Evolutionary conservation across 2,888 invertebrate genomes (phyloP), one percentile per base, ranked within the genome.

Genomic region (Drosophila setosimentum): DNA sequence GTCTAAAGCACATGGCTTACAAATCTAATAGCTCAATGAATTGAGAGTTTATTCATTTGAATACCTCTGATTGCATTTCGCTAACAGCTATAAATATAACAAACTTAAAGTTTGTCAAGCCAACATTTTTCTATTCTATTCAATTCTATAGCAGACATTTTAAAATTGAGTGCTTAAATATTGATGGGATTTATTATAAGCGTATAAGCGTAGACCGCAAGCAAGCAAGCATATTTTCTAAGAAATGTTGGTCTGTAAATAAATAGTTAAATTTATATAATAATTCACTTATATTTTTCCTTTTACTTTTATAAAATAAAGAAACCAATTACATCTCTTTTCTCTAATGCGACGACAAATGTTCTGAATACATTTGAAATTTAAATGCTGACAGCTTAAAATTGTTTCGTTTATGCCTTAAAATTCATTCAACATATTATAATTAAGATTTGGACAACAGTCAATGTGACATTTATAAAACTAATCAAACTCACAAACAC

Each of bases 71-170:
- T 29, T 33, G 27, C 42, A 42, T 45, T 51, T 32, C 27, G 16
- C 18, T 13, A n/a, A 11, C 33, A 16, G 3, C 3, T 16, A 13
- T 24, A 7, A 24, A 45, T 45, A 21, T 24, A 37, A 18, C n/a
- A 37, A 37, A 37, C 35, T 27, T 6, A 6, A 18, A 24, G 16
- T 16, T 53, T 16, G 53, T 24, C 21, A 51, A 32, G 51, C 21
- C 16, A 32, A 51, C 7, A 51, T 30, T n/a, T n/a, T n/a, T n/a
- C n/a, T n/a, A n/a, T n/a, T n/a, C n/a, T n/a, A n/a, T n/a, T n/a
- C n/a, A n/a, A n/a, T 27, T 35, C 45, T 48, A 24, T 24, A 27
- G 33, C 59, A 48, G 33, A 59, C 30, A 45, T 3, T 60, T 48
- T n/a, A 13, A 27, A 49, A 35, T 29, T 49, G 16, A 35, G 10